A percentile compares a stretch with the other conserved stretches of the same genome.
These are phyloP conservation scores for Carollia perspicillata DNA, from an alignment of 2,113 vertebrate genomes.

Conservation along the genomic window DNA sequence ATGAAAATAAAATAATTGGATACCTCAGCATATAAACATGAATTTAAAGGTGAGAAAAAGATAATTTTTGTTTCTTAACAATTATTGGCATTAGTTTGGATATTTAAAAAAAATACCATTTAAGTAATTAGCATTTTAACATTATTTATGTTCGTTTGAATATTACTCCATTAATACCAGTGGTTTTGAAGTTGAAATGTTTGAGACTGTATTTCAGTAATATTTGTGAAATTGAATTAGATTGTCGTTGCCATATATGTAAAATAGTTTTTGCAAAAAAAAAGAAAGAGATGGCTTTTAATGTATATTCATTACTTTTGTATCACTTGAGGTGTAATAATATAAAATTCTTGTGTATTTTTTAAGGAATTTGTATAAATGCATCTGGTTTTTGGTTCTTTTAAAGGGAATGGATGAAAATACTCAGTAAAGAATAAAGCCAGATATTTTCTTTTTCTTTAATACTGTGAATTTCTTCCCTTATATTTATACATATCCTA, in stretches of 20 bases:
- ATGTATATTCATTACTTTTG: neutral
- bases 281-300: neutral
- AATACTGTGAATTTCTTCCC: neutral
- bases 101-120: neutral
- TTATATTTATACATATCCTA: neutral
- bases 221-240: neutral
- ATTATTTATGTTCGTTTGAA: neutral
- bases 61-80: neutral
- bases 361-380: neutral
- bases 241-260: neutral
- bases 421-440: neutral
- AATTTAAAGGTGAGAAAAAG: slow-evolving; percentile 11
- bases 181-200: neutral
- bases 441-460: neutral
- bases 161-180: neutral
- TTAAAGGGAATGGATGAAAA: neutral
- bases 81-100: neutral
- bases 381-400: neutral
- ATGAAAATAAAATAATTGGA: neutral
- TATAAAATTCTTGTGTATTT: neutral
- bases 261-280: neutral
- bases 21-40: neutral
- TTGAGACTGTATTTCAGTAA: neutral
- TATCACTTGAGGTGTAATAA: neutral
- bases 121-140: neutral